Percentiles rank a stretch among this genome's conserved stretches.
phyloP scores from a whole-genome alignment of 2,797 vertebrate genomes.

The Masticophis lateralis region DNA sequence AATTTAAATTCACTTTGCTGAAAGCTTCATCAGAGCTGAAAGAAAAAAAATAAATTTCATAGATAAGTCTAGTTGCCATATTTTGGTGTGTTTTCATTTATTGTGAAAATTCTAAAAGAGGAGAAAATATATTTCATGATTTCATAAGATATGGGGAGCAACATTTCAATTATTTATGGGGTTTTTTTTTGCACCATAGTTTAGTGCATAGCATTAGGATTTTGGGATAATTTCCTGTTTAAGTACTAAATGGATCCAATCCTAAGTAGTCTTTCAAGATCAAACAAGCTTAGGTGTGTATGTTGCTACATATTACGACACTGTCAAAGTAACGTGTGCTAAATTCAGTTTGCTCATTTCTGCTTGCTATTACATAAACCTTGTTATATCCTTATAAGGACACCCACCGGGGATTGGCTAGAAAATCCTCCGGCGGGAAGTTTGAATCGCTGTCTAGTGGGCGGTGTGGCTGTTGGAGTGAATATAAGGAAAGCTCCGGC shows the following conservation, averaged over 20 bases:
- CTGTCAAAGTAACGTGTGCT: not conserved
- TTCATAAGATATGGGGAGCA: not conserved
- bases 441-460: too few species aligned
- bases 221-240: not conserved
- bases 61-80: slow-evolving; percentile 40
- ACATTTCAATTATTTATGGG: not conserved
- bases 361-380: too few species aligned
- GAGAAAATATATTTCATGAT: not conserved
- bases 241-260: not conserved
- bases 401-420: too few species aligned
- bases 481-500: too few species aligned
- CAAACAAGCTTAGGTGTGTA: not conserved
- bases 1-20: slow-evolving; percentile 91
- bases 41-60: slow-evolving; percentile 50
- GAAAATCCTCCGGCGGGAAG: too few species aligned
- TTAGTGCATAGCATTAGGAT: not conserved
- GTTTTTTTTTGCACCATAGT: not conserved
- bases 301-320: not conserved
- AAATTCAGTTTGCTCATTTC: not conserved
- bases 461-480: too few species aligned
- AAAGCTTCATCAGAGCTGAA: slow-evolving; percentile 93
- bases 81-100: slow-evolving; percentile 28
- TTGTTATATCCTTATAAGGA: too few species aligned
- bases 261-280: not conserved
- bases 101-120: slow-evolving; percentile 36